Evolutionary conservation across 2,888 invertebrate species (phyloP).

Genomic region (Serrognathus titanus): DNA sequence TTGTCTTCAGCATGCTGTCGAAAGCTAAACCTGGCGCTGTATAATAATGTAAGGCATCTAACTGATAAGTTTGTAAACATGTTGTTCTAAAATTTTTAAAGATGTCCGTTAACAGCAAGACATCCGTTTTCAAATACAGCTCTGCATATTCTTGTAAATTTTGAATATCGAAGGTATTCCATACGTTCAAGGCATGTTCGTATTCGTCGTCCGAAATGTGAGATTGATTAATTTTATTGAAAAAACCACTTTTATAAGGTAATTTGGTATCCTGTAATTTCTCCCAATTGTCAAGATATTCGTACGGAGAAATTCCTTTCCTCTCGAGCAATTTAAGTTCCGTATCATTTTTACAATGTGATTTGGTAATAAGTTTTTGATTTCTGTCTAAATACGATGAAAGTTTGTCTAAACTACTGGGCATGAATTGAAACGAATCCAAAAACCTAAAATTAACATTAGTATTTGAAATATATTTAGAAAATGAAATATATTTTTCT

Average conservation of each 20-base stretch:
- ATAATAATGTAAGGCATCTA: slow-evolving; percentile 36
- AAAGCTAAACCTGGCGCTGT: slow-evolving; percentile 34
- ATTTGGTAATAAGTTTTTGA: too few relatives aligned
- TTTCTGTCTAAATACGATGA: too few relatives aligned
- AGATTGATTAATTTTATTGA: too few relatives aligned
- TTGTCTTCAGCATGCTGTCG: slow-evolving; percentile 36
- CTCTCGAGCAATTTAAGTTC: neutral
- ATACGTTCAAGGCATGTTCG: too few relatives aligned
- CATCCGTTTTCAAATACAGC: slow-evolving; percentile 29
- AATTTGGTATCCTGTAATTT: neutral
- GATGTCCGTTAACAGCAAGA: slow-evolving; percentile 31
- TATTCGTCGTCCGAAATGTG: too few relatives aligned
- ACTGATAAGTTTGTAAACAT: slow-evolving; percentile 26
- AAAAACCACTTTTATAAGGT: too few relatives aligned
- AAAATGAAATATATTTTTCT: too few relatives aligned
- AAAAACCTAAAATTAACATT: too few relatives aligned
- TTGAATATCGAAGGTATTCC: neutral
- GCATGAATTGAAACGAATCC: too few relatives aligned
- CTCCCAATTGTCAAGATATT: slow-evolving; percentile 19
- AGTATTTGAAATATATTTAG: too few relatives aligned
- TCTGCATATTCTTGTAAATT: slow-evolving; percentile 30
- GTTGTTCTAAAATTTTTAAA: slow-evolving; percentile 38
- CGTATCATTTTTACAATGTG: too few relatives aligned
- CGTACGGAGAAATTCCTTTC: slow-evolving; percentile 36
- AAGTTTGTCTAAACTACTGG: too few relatives aligned